These are phyloP conservation scores for Caenorhabditis sinica DNA, from an alignment of 2,888 invertebrate species.

Conservation along the genomic window DNA sequence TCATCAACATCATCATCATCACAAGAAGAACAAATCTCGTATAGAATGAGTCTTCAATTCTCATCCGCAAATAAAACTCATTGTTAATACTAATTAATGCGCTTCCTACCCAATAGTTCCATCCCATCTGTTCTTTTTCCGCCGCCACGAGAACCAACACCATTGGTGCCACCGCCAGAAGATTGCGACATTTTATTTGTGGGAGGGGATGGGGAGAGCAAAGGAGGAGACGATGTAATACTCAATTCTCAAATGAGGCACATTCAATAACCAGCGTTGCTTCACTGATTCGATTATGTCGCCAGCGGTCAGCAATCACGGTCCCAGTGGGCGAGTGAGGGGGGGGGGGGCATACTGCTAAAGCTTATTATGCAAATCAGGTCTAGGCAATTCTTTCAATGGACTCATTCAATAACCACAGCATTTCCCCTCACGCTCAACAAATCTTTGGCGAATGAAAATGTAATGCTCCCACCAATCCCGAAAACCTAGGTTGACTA, in stretches of 20 bases:
- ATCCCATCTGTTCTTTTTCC: constrained; percentile 46
- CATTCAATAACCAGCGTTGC: constrained; percentile 51
- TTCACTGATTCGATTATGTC: constrained; percentile 67
- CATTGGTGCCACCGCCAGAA: constrained; percentile 24
- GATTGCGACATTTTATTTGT: constrained; percentile 44
- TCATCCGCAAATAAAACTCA: constrained; percentile 16
- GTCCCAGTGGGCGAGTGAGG: constrained; percentile 55
- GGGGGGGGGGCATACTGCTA: constrained; percentile 66
- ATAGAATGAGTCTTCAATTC: too few relatives aligned
- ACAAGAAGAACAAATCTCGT: background rate
- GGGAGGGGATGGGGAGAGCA: background rate
- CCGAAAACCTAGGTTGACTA: constrained; percentile 36
- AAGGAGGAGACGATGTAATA: constrained; percentile 38
- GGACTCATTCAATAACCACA: constrained; percentile 61
- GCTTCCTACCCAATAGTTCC: constrained; percentile 35
- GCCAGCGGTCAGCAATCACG: constrained; percentile 71
- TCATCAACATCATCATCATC: background rate
- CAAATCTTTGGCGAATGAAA: constrained; percentile 45
- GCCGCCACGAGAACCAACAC: constrained; percentile 11
- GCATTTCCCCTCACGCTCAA: constrained; percentile 38
- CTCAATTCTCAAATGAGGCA: constrained; percentile 53
- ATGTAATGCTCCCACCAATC: constrained; percentile 38
- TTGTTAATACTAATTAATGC: constrained; percentile 48
- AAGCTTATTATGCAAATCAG: constrained; percentile 78
- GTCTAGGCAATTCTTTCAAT: constrained; percentile 63